A percentile compares a stretch with the other conserved stretches of the same genome.
phyloP scores from a whole-genome alignment of 1,140 invertebrate species.

The Ganaspis sp. region DNA sequence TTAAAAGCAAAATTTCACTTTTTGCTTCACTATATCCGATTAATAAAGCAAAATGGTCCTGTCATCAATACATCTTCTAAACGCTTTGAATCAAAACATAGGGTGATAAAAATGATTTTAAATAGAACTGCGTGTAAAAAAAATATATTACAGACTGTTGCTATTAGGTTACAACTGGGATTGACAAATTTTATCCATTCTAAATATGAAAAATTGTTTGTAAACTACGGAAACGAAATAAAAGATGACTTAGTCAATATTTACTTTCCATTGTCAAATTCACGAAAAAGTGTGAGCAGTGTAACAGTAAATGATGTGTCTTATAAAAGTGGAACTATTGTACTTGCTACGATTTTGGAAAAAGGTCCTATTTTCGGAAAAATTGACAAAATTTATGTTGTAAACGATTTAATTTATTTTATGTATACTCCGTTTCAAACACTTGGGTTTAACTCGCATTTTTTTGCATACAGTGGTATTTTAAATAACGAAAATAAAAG shows the following conservation, averaged over 20 bases:
- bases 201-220: neutral
- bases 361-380: conserved; percentile 18
- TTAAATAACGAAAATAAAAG: too few species aligned
- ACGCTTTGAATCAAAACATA: conserved; percentile 37
- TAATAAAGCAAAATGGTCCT: conserved; percentile 37
- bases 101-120: conserved; percentile 6
- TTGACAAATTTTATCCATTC: neutral
- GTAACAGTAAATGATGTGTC: conserved; percentile 36
- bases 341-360: conserved; percentile 10
- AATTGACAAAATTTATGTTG: conserved; percentile 1
- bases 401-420: conserved; percentile 31
- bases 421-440: conserved; percentile 21
- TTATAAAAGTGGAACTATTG: conserved; percentile 23
- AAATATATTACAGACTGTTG: neutral
- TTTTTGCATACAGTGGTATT: neutral
- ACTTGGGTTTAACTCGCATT: conserved; percentile 34
- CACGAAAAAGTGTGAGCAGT: conserved; percentile 1
- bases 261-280: neutral
- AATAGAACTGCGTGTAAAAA: neutral
- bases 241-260: neutral
- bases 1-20: conserved; percentile 36
- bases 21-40: conserved; percentile 29
- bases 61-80: conserved; percentile 23
- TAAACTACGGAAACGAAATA: neutral
- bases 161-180: neutral